Base-by-base conservation (phyloP, 2,888 invertebrate genomes). In the Scaptodrosophila latifasciaeformis region DNA sequence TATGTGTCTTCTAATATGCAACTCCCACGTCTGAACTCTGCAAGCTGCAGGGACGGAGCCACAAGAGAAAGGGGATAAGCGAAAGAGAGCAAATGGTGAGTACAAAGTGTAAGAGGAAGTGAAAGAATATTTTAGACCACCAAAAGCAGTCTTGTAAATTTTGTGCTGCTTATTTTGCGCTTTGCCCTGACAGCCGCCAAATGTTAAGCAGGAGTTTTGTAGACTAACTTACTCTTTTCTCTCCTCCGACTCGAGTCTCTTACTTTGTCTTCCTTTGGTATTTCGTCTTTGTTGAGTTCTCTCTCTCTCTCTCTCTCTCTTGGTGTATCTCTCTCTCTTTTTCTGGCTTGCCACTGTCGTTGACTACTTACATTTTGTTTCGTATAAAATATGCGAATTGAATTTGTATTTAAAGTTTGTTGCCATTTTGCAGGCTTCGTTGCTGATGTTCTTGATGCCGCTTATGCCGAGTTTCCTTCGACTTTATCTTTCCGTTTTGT, bases 331-430 rank as follows among this genome's bases (percentile, higher is more conserved):
- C 24, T 21, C 24, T 19, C 24, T 43, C 5, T 27, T 9, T 6
- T 27, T 27, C 27, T 6, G 5, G 4, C 27, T 27, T 27, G 5
- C 6, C n/a, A 34, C 13, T 10, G 13, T 6, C n/a, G n/a, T n/a
- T n/a, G n/a, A 34, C 5, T 5, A 34, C 7, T 15, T 12, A 7
- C 34, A 15, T 12, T 78, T 75, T 53, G 59, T 62, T 61, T 51
- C 58, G 60, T 71, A 81, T 75, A 75, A 75, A 75, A 81, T 75
- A 75, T 75, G 81, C 75, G 75, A 75, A 75, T 75, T 75, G 75
- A 81, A 75, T 75, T 75, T 75, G 76, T 81, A 75, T 78, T 75
- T 81, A 81, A 75, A 75, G 75, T 75, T 75, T 65, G 37, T 49
- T 65, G 42, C 49, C 58, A 37, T 57, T 55, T 47, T 40, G 31